These are phyloP conservation scores for Drosophila nasuta DNA, from an alignment of 1,140 invertebrate genomes.

Conservation along the genomic window DNA sequence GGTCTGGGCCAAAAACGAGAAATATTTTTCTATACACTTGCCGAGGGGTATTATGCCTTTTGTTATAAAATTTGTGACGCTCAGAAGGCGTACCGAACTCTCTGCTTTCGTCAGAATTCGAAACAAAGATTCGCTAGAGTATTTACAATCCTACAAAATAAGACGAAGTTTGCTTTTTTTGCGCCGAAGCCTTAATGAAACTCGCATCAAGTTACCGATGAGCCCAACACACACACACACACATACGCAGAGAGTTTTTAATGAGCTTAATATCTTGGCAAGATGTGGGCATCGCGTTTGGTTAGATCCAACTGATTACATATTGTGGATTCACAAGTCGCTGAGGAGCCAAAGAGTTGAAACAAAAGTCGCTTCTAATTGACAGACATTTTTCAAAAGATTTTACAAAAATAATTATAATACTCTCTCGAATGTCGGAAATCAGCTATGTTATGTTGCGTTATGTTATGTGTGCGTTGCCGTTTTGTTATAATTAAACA, in stretches of 20 bases:
- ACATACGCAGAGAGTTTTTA: constrained; percentile 59
- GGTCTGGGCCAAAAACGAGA: constrained; percentile 57
- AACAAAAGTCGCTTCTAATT: constrained; percentile 73
- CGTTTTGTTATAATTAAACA: constrained; percentile 72
- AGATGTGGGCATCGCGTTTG: constrained; percentile 70
- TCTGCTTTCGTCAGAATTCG: too few relatives aligned
- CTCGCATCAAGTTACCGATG: constrained; percentile 76
- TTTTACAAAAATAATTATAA: constrained; percentile 41
- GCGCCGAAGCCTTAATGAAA: constrained; percentile 78
- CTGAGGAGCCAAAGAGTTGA: constrained; percentile 32
- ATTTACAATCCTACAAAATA: not conserved
- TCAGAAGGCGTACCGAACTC: not conserved
- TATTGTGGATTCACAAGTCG: constrained; percentile 30
- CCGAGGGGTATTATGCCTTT: not conserved
- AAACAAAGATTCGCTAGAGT: not conserved
- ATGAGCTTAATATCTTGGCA: constrained; percentile 79
- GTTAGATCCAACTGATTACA: constrained; percentile 78
- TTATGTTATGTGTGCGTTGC: constrained; percentile 37
- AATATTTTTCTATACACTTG: constrained; percentile 52
- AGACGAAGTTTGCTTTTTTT: constrained; percentile 7
- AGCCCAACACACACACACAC: constrained; percentile 20
- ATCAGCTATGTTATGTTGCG: not conserved
- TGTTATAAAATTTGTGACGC: not conserved
- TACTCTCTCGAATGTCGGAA: constrained; percentile 1
- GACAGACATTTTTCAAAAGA: constrained; percentile 76